Percentiles rank a stretch among this genome's conserved stretches.
Conservation (phyloP, 35 echinoderm and acorn worm genomes). For the Heliocidaris erythrogramma region DNA sequence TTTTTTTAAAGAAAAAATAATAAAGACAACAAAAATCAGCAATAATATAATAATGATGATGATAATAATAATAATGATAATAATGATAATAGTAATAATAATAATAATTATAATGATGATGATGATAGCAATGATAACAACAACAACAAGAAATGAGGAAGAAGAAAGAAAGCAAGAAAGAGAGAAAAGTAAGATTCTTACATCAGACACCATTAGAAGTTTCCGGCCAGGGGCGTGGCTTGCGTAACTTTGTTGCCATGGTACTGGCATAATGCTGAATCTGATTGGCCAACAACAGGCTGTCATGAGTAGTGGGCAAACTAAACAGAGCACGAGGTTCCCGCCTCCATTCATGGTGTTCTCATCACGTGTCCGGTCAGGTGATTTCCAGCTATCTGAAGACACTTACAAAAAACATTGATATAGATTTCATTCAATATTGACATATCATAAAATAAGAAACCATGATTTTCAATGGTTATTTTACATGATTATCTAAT, state of each 20-base stretch:
- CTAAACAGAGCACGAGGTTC: neutral
- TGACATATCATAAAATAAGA: too few relatives aligned
- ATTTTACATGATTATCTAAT: neutral
- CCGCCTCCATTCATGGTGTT: neutral
- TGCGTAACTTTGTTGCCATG: slow-evolving; percentile 29
- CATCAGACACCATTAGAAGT: slow-evolving; percentile 16
- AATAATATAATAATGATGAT: too few relatives aligned
- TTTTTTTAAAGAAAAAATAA: too few relatives aligned
- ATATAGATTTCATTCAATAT: too few relatives aligned
- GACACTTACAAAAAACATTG: neutral
- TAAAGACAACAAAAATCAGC: too few relatives aligned
- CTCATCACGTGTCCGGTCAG: neutral
- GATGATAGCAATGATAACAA: too few relatives aligned
- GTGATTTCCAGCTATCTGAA: slow-evolving; percentile 26
- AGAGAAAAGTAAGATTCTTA: neutral
- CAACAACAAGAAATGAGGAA: too few relatives aligned
- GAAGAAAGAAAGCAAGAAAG: too few relatives aligned
- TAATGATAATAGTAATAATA: too few relatives aligned
- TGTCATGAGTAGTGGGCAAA: neutral
- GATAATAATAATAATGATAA: too few relatives aligned
- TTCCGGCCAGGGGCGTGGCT: neutral
- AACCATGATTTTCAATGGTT: too few relatives aligned
- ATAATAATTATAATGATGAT: too few relatives aligned
- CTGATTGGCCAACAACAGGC: neutral
- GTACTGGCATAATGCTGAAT: neutral